phyloP scores from a whole-genome alignment of 2,888 invertebrate species.

The Caenorhabditis auriculariae region DNA sequence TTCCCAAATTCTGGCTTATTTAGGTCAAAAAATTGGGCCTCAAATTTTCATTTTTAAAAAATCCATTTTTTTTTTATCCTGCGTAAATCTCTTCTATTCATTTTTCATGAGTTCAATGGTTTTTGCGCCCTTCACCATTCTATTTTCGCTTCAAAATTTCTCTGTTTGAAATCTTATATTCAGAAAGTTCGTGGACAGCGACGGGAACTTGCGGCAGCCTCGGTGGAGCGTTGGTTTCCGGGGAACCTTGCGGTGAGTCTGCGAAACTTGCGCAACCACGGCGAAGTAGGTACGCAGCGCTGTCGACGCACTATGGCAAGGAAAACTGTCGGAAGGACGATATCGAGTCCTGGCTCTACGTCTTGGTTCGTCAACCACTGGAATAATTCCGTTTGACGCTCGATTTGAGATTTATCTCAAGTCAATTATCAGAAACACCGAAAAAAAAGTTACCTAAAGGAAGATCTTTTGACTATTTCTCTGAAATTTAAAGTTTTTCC shows the following conservation, averaged over 20 bases:
- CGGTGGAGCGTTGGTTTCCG: slow-evolving; percentile 25
- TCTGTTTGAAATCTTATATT: background rate
- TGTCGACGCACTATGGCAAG: slow-evolving; percentile 37
- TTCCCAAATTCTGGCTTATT: no score
- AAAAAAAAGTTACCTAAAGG: background rate
- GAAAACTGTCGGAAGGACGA: slow-evolving; percentile 53
- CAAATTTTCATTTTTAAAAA: no score
- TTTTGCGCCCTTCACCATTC: no score
- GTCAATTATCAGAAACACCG: background rate
- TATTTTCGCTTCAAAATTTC: no score
- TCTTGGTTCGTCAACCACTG: slow-evolving; percentile 15
- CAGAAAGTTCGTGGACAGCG: slow-evolving; percentile 8
- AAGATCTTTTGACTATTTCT: background rate
- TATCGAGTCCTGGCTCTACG: slow-evolving; percentile 50
- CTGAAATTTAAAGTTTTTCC: no score
- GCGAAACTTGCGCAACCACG: no score
- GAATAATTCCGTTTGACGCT: background rate
- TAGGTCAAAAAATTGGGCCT: no score
- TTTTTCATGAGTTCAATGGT: no score
- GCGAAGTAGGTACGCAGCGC: slow-evolving; percentile 32
- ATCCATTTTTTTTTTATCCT: no score
- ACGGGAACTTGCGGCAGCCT: slow-evolving; percentile 22
- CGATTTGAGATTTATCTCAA: background rate
- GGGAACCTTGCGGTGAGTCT: slow-evolving; percentile 22
- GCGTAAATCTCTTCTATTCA: no score